phyloP scores from a whole-genome alignment of 2,888 invertebrate species.

The Drosophila nr. medialis region DNA sequence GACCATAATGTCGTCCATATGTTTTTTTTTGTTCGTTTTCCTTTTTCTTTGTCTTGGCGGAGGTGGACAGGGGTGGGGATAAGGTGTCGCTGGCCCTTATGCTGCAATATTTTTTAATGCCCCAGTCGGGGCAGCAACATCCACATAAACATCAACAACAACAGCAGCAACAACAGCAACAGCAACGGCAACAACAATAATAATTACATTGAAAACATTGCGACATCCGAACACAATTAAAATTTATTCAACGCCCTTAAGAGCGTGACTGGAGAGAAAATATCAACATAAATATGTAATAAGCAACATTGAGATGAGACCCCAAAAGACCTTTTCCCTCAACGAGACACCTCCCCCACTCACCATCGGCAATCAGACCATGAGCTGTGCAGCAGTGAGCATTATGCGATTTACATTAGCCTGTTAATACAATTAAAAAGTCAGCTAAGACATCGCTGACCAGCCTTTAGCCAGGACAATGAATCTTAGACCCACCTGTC shows the following conservation, averaged over 20 bases:
- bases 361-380: not conserved
- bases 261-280: constrained; percentile 50
- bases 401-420: constrained; percentile 78
- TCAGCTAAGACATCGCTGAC: constrained; percentile 53
- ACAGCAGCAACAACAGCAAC: constrained; percentile 34
- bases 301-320: constrained; percentile 52
- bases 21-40: constrained; percentile 15
- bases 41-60: constrained; percentile 2
- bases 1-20: constrained; percentile 62
- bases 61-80: not conserved
- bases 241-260: constrained; percentile 74
- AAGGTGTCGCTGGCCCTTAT: constrained; percentile 27
- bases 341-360: not conserved
- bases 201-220: constrained; percentile 46
- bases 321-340: not conserved
- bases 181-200: constrained; percentile 28
- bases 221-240: constrained; percentile 77
- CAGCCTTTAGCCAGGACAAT: constrained; percentile 32
- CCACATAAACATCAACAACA: constrained; percentile 23
- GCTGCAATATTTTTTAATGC: constrained; percentile 70
- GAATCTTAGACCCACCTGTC: constrained; percentile 61
- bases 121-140: constrained; percentile 53
- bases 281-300: constrained; percentile 75
- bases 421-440: constrained; percentile 79
- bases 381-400: constrained; percentile 17